These are phyloP conservation scores for Acipenser oxyrinchus DNA, from an alignment of 2,797 vertebrate species.

Conservation along the genomic window DNA sequence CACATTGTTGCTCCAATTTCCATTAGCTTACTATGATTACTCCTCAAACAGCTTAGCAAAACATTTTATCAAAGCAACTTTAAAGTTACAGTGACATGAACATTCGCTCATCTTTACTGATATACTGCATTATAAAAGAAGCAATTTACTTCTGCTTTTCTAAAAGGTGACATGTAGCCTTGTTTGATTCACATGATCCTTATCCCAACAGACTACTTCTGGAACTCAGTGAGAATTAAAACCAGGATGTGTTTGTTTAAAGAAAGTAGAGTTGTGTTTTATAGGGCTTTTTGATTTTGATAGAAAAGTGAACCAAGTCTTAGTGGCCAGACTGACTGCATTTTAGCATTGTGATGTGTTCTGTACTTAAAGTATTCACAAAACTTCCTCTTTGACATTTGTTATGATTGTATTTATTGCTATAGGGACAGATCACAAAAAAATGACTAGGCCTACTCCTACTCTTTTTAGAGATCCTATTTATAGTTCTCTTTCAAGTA, in stretches of 20 bases:
- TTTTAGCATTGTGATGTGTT: no score
- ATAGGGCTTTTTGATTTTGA: background rate
- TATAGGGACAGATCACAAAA: background rate
- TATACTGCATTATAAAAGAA: no score
- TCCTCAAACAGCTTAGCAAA: background rate
- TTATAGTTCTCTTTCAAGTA: no score
- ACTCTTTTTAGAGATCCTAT: no score
- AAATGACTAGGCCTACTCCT: no score
- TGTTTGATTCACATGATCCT: no score
- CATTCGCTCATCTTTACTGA: no score
- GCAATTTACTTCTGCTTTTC: no score
- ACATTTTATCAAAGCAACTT: background rate
- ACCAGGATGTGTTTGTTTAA: background rate
- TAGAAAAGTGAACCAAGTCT: background rate
- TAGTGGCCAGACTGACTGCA: no score
- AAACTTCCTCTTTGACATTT: background rate
- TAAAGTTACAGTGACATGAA: background rate
- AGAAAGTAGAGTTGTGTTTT: no score
- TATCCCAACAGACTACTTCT: background rate
- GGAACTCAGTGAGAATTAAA: background rate
- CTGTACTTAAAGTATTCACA: background rate
- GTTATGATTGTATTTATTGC: background rate
- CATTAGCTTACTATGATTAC: conserved; percentile 15
- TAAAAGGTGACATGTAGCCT: no score
- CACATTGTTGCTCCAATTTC: conserved; percentile 64